Evolutionary conservation across 2,797 vertebrate species (phyloP).

Genomic region (Hydrophis major): DNA sequence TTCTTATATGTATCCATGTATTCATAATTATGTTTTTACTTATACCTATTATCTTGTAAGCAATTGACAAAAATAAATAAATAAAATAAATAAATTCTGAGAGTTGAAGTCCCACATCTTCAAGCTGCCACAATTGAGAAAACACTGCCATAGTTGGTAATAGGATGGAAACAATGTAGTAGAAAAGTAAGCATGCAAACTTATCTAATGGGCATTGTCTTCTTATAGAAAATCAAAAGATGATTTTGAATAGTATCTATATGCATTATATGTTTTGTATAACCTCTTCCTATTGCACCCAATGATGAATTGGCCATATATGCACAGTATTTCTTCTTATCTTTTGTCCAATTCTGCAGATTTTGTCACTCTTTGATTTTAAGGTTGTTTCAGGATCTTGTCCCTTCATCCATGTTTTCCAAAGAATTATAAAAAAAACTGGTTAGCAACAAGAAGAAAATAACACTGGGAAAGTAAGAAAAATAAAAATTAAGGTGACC

Average conservation of each 20-base stretch:
- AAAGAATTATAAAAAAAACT: not conserved
- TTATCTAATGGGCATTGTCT: not conserved
- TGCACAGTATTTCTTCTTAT: constrained; percentile 26
- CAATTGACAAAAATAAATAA: too few species aligned
- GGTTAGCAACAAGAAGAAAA: not conserved
- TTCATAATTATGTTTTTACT: too few species aligned
- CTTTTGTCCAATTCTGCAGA: constrained; percentile 22
- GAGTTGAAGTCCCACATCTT: not conserved
- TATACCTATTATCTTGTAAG: too few species aligned
- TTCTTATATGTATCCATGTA: too few species aligned
- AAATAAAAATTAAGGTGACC: not conserved
- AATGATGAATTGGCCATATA: constrained; percentile 28
- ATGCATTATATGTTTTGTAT: not conserved
- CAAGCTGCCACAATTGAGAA: not conserved
- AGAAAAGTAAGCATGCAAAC: not conserved
- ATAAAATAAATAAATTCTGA: not conserved
- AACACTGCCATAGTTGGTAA: not conserved
- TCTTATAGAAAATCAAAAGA: not conserved
- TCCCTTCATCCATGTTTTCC: constrained; percentile 14
- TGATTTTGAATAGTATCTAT: not conserved
- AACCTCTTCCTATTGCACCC: not conserved
- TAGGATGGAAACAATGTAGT: not conserved
- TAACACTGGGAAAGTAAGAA: not conserved
- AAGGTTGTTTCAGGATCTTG: constrained; percentile 24
- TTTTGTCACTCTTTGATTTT: constrained; percentile 22